Conservation (phyloP, 1,140 invertebrate genomes). For the Elymnias hypermnestra region DNA sequence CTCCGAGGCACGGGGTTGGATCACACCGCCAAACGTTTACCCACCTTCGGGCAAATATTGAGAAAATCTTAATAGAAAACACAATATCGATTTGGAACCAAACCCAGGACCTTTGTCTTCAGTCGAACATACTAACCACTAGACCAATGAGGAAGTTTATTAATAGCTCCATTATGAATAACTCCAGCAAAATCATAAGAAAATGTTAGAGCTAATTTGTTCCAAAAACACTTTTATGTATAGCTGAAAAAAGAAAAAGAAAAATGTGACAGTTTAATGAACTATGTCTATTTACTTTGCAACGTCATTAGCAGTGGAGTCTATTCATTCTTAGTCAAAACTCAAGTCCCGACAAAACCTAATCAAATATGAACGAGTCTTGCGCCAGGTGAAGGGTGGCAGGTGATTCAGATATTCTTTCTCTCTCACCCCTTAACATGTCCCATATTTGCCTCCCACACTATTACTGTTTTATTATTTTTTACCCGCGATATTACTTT, state of each 20-base stretch:
- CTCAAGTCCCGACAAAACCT: slow-evolving; percentile 54
- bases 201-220: too few species aligned
- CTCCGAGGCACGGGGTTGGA: too few species aligned
- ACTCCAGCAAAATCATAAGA: too few species aligned
- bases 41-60: too few species aligned
- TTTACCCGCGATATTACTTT: slow-evolving; percentile 51
- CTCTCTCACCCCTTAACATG: slow-evolving; percentile 36
- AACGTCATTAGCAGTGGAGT: slow-evolving; percentile 17
- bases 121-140: too few species aligned
- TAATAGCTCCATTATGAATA: too few species aligned
- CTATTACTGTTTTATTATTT: slow-evolving; percentile 42
- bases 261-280: neutral
- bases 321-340: slow-evolving; percentile 47
- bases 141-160: too few species aligned
- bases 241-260: neutral
- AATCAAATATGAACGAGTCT: slow-evolving; percentile 67
- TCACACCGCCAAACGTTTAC: too few species aligned
- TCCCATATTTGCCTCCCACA: slow-evolving; percentile 17
- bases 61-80: too few species aligned
- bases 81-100: too few species aligned
- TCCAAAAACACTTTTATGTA: neutral
- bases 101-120: too few species aligned
- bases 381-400: slow-evolving; percentile 58
- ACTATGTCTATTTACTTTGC: neutral
- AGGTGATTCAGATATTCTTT: slow-evolving; percentile 52